Base-by-base conservation (phyloP, 2,888 invertebrate species). In the Erpobdella octoculata region DNA sequence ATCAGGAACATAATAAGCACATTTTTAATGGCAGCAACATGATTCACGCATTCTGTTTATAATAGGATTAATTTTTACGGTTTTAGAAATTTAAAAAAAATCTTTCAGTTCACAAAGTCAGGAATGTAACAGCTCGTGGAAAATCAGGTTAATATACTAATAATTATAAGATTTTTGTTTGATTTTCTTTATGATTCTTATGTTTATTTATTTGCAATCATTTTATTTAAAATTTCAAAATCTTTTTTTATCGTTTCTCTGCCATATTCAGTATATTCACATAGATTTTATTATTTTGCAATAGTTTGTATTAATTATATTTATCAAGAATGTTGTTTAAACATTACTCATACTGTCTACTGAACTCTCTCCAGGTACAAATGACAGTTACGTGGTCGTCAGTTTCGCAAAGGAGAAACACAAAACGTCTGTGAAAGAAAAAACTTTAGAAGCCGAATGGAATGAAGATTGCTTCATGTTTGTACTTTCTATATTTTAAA, bases 371-470 rank as follows among this genome's bases (percentile, higher is more conserved):
- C 41, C 12, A 67, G 67, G 67, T 21, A 41, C 21, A 21, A 37
- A 67, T 25, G 67, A 67, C 67, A 18, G 38, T 31, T 67, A 67
- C 33, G 67, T 41, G 6, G 46, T 67, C 28, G 67, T 67, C 8
- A 6, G n/a, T n/a, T 67, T 67, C n/a, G 67, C 25, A 25, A 67
- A 67, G 15, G 67, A 67, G 31, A 67, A 31, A 21, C 67, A 67
- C 41, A 67, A 67, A 21, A 67, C 67, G 25, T 67, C 67, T 4
- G 41, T 67, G 25, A 46, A 38, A 12, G 67, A 67, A 28, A 67
- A 46, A 41, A 46, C 46, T 33, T 2, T 3, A 4, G 67, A 67
- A 12, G 67, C 67, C 12, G 1, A 28, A 9, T 67, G 67, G 67
- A n/a, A 67, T 25, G 38, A 67, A 46, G 41, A 67, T 31, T 67